Percentiles rank a stretch among this genome's conserved stretches.
phyloP scores from a whole-genome alignment of 2,888 invertebrate genomes.

The Drosophila meridiana region DNA sequence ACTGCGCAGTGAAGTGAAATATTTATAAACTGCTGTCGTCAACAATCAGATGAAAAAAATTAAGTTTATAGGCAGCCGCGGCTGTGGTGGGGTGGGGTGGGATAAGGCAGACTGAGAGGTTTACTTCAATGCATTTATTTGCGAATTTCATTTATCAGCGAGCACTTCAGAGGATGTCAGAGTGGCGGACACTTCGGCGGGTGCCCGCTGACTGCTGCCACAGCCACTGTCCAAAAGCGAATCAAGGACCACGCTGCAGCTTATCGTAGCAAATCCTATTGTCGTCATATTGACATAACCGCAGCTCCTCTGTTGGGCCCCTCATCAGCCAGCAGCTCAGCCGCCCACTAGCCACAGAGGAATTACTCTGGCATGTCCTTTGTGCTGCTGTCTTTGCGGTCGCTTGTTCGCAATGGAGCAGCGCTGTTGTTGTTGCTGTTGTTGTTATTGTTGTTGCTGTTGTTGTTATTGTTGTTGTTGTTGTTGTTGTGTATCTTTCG shows the following conservation, averaged over 20 bases:
- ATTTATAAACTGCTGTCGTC: conserved; percentile 70
- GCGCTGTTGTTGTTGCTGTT: conserved; percentile 30
- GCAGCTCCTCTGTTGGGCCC: conserved; percentile 47
- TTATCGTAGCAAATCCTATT: conserved; percentile 75
- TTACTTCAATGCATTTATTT: conserved; percentile 71
- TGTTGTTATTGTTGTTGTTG: conserved; percentile 44
- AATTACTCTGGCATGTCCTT: conserved; percentile 62
- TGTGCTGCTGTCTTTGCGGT: conserved; percentile 64
- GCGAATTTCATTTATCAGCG: conserved; percentile 77
- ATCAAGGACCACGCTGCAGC: conserved; percentile 70
- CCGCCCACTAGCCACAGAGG: conserved; percentile 49
- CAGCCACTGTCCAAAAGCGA: conserved; percentile 36
- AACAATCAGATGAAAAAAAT: conserved; percentile 34
- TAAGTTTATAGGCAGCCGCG: conserved; percentile 3
- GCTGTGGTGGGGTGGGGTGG: not conserved
- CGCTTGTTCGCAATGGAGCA: conserved; percentile 44
- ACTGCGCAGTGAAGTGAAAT: conserved; percentile 42
- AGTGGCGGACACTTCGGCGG: conserved; percentile 26
- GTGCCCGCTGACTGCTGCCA: conserved; percentile 5
- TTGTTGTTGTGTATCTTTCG: conserved; percentile 70
- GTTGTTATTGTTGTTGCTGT: conserved; percentile 42
- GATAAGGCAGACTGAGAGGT: not conserved
- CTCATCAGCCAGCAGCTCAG: conserved; percentile 7
- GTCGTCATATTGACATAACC: conserved; percentile 79
- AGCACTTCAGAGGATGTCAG: conserved; percentile 46